Base-by-base conservation (phyloP, 2,113 vertebrate species). In the Eolophus roseicapilla region DNA sequence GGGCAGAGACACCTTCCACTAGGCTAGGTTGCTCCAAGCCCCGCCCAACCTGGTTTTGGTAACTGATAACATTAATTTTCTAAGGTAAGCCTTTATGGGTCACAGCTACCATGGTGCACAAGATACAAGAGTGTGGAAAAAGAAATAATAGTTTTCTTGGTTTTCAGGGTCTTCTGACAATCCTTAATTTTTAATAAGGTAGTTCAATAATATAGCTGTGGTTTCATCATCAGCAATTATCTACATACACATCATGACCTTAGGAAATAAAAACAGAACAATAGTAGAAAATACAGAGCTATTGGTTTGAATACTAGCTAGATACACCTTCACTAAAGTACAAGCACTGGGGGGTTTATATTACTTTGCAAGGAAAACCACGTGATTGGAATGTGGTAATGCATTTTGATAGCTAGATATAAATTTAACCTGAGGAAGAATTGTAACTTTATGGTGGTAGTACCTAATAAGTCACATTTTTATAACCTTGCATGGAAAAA, bases 391-490 rank as follows among this genome's bases (percentile, higher is more conserved):
- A 80, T 6, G 5, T 53, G 71, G 52, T 52, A 57, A 33, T 74
- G 82, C 60, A 94, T 95, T 94, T 93, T 96, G 77, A 91, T 93
- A 88, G 65, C 88, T 43, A 62, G 33, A 37, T 80, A 39, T 93
- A 97, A 87, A 97, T 91, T 53, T 82, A 60, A 79, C n/a, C 41
- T 13, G 31, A 39, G 53, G 81, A 93, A 91, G 63, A 90, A 65
- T 33, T 64, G 3, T 60, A 63, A 53, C n/a, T 95, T 93, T 85
- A 88, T 82, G 63, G 64, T 25, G 49, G 44, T 68, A 64, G 70
- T 79, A 86, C 35, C 47, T 93, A 92, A 95, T 96, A 94, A 96
- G 89, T 85, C 74, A 92, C 59, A 10, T 14, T 95, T 95, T 94
- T 95, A 93, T 93, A 94, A 89, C 77, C 90, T 73, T 83, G 41